These are phyloP conservation scores for Orthosia incerta DNA, from an alignment of 2,888 invertebrate species.

Conservation along the genomic window DNA sequence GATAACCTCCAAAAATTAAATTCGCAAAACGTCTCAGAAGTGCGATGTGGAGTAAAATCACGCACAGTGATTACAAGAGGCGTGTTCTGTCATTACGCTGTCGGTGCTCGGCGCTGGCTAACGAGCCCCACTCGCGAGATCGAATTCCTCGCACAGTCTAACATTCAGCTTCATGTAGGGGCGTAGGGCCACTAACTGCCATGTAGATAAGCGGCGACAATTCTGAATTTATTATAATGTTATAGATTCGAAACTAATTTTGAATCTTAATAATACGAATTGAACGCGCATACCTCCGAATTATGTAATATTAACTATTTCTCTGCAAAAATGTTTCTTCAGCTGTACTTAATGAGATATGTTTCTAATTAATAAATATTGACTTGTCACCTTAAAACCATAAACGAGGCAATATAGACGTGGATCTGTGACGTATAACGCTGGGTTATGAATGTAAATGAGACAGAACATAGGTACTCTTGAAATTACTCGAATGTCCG, in stretches of 20 bases:
- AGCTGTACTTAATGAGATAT: conserved; percentile 1
- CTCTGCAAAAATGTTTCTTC: not conserved
- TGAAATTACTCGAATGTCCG: conserved; percentile 10
- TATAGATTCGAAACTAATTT: conserved; percentile 14
- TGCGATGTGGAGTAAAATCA: conserved; percentile 87
- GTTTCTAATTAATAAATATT: conserved; percentile 25
- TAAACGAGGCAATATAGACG: conserved; percentile 3
- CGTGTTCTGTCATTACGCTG: conserved; percentile 86
- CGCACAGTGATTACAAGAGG: conserved; percentile 83
- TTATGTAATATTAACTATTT: conserved; percentile 15
- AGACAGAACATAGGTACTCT: conserved; percentile 8
- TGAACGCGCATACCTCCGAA: not conserved
- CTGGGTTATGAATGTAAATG: conserved; percentile 14
- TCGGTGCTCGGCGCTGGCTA: conserved; percentile 75
- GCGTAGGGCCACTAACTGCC: conserved; percentile 19
- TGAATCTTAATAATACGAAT: not conserved
- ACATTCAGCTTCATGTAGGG: conserved; percentile 63
- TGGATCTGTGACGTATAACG: not conserved
- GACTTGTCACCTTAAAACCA: conserved; percentile 11
- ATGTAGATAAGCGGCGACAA: conserved; percentile 16
- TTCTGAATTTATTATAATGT: conserved; percentile 14
- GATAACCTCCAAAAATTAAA: conserved; percentile 84
- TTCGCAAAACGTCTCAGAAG: conserved; percentile 84
- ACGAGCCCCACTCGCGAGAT: conserved; percentile 73
- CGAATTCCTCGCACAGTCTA: conserved; percentile 68